Evolutionary conservation across 23 tunicate species (phyloP).

Genomic region (Oikopleura vanhoeffeni): DNA sequence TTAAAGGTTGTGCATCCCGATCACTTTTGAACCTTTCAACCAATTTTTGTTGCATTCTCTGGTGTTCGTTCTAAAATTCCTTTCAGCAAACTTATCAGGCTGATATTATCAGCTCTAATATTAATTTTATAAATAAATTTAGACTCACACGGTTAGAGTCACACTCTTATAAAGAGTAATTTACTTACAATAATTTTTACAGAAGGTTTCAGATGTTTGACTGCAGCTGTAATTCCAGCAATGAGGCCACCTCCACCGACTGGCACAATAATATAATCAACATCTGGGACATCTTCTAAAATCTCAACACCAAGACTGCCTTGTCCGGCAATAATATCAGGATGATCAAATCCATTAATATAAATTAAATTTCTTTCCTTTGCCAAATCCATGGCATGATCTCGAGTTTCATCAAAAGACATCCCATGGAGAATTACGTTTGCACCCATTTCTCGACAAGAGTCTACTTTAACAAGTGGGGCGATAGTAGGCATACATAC

Average conservation of each 20-base stretch:
- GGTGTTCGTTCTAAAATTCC: too few species aligned
- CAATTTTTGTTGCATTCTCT: too few species aligned
- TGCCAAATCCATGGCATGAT: constrained; percentile 41
- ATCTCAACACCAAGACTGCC: constrained; percentile 79
- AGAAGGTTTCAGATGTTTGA: constrained; percentile 44
- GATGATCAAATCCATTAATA: constrained; percentile 90
- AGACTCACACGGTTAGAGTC: too few species aligned
- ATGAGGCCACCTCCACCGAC: constrained; percentile 87
- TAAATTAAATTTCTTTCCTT: constrained; percentile 31
- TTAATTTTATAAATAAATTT: too few species aligned
- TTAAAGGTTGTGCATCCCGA: too few species aligned
- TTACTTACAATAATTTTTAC: constrained; percentile 57
- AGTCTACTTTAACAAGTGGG: constrained; percentile 76
- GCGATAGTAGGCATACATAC: constrained; percentile 92
- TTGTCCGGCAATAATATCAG: constrained; percentile 87
- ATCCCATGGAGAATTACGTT: constrained; percentile 42
- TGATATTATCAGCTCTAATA: too few species aligned
- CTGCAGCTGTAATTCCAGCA: constrained; percentile 67
- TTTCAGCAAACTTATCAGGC: too few species aligned
- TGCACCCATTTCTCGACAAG: constrained; percentile 50
- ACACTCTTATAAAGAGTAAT: too few species aligned
- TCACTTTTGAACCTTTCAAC: too few species aligned
- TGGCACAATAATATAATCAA: constrained; percentile 75
- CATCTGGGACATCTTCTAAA: constrained; percentile 76
- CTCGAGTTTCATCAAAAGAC: constrained; percentile 51